Conservation (phyloP, 2,888 invertebrate genomes). For the Cybosia mesomella region DNA sequence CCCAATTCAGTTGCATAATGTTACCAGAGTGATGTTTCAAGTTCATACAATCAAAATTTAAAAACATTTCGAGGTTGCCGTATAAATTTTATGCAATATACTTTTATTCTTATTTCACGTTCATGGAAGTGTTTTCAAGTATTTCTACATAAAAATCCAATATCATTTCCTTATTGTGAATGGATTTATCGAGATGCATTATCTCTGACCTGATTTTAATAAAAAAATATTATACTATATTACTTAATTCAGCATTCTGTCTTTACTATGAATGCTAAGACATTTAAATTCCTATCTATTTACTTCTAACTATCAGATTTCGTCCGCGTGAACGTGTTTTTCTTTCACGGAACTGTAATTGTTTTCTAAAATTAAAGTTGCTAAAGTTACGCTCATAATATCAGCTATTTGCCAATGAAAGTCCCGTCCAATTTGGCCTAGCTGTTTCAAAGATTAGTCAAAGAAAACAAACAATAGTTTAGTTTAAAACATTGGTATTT, state of each 20-base stretch:
- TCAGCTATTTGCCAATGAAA: no score
- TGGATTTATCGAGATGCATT: background rate
- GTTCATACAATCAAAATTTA: conserved; percentile 11
- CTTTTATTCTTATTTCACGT: conserved; percentile 3
- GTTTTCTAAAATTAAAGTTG: no score
- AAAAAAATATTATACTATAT: background rate
- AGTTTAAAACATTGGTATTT: no score
- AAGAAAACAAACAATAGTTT: no score
- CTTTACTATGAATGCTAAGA: background rate
- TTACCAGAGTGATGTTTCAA: conserved; percentile 7
- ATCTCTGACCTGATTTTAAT: conserved; percentile 1
- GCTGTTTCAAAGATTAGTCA: no score
- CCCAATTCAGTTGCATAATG: conserved; percentile 13
- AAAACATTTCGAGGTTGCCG: conserved; percentile 11
- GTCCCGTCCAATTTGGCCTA: no score
- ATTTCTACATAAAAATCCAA: background rate
- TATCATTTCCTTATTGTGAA: conserved; percentile 1
- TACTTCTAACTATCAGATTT: no score
- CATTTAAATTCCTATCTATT: background rate
- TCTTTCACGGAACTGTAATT: no score
- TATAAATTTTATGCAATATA: conserved; percentile 2
- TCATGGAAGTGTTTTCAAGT: conserved; percentile 5
- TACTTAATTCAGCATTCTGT: background rate
- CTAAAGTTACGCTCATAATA: no score
- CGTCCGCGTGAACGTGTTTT: no score